A percentile compares a stretch with the other conserved stretches of the same genome.
These are phyloP conservation scores for Erethizon dorsatum DNA, from an alignment of 2,797 vertebrate genomes.

Conservation along the genomic window DNA sequence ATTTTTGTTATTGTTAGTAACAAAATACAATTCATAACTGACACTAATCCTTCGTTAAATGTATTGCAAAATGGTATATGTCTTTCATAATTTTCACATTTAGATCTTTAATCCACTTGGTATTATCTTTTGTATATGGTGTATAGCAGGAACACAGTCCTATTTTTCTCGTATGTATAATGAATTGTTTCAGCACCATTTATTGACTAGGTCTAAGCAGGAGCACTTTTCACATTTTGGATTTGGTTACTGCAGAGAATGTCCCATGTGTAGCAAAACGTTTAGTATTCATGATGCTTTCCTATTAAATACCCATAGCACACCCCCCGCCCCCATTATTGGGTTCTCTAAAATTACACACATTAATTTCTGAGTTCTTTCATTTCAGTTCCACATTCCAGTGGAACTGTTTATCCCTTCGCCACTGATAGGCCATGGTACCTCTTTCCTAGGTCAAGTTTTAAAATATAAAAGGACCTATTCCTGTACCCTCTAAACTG, in stretches of 20 bases:
- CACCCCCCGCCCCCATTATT: neutral
- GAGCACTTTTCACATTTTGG: neutral
- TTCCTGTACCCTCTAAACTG: neutral
- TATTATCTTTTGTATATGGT: neutral
- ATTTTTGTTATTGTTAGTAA: conserved; percentile 30
- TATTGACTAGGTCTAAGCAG: conserved; percentile 36
- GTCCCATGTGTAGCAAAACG: neutral
- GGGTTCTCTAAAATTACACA: neutral
- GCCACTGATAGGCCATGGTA: neutral
- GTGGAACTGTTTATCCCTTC: neutral
- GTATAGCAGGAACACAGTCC: neutral
- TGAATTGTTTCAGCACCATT: conserved; percentile 3
- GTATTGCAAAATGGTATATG: neutral
- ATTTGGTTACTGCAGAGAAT: neutral
- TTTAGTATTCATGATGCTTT: neutral
- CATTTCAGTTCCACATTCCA: neutral
- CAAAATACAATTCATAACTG: neutral
- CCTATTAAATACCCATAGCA: neutral
- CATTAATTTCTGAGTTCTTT: neutral
- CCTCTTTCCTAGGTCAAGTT: neutral
- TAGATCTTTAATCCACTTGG: neutral
- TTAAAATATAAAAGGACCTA: neutral
- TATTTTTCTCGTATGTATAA: neutral
- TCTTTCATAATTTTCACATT: conserved; percentile 2
- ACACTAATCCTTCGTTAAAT: conserved; percentile 42